Conservation (phyloP, 2,888 invertebrate species). For the Zeuzera pyrina region DNA sequence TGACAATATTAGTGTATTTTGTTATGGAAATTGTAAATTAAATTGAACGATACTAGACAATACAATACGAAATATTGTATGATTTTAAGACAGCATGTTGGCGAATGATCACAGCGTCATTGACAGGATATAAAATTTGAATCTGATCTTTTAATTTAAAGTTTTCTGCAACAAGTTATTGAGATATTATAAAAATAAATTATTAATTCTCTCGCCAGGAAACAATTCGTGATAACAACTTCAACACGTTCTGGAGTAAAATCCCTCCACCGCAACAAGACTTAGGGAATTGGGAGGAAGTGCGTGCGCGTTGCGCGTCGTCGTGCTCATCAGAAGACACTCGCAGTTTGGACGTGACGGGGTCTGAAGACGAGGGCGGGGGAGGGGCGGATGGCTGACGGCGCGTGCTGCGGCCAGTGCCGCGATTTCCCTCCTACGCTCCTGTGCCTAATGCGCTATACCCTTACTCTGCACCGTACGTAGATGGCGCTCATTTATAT, state of each 20-base stretch:
- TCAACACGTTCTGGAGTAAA: conserved; percentile 64
- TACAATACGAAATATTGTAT: no score
- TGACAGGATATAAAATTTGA: no score
- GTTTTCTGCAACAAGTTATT: no score
- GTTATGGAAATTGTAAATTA: no score
- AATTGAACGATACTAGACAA: no score
- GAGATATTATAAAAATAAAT: no score
- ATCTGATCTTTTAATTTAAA: no score
- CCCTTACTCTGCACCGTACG: conserved; percentile 29
- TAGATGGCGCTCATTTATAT: conserved; percentile 42
- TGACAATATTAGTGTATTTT: no score
- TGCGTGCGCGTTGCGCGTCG: conserved; percentile 42
- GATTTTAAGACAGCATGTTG: no score
- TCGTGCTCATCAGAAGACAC: conserved; percentile 65
- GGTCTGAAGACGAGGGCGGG: conserved; percentile 64
- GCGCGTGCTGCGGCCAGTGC: conserved; percentile 66
- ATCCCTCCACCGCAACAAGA: conserved; percentile 42
- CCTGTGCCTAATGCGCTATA: conserved; percentile 41
- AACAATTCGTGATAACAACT: conserved; percentile 48
- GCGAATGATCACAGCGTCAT: no score
- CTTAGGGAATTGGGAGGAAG: conserved; percentile 49
- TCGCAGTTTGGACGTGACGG: conserved; percentile 65
- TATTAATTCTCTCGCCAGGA: conserved; percentile 31
- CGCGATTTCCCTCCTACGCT: conserved; percentile 54
- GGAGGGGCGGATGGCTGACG: conserved; percentile 54